Conservation (phyloP, 2,888 invertebrate genomes). For the Neuroscelio doddi region DNA sequence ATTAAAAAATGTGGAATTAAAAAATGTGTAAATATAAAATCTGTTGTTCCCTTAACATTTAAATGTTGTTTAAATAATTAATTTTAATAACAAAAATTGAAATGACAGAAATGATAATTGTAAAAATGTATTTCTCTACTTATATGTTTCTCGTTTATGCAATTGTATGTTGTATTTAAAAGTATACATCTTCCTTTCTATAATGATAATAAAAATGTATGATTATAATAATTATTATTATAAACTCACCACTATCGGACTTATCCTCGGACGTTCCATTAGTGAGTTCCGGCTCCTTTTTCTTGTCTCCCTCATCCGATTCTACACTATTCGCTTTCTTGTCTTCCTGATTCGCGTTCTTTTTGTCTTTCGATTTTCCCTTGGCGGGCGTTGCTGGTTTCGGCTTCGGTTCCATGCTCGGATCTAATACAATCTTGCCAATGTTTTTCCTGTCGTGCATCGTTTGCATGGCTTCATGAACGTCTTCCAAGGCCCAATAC, state of each 20-base stretch:
- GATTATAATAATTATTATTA: too few relatives aligned
- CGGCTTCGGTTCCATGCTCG: conserved; percentile 84
- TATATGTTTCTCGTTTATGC: too few relatives aligned
- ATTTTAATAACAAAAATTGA: too few relatives aligned
- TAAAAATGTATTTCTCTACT: too few relatives aligned
- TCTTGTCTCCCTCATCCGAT: conserved; percentile 74
- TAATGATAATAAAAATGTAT: too few relatives aligned
- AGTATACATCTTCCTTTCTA: too few relatives aligned
- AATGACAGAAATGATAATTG: too few relatives aligned
- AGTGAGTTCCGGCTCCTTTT: conserved; percentile 71
- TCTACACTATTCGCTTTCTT: conserved; percentile 74
- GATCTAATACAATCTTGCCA: conserved; percentile 89
- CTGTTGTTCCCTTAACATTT: too few relatives aligned
- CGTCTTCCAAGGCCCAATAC: conserved; percentile 90
- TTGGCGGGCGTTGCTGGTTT: conserved; percentile 86
- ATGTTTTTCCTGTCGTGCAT: conserved; percentile 94
- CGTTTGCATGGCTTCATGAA: conserved; percentile 92
- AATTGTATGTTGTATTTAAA: too few relatives aligned
- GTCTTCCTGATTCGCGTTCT: conserved; percentile 81
- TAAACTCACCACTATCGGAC: conserved; percentile 73
- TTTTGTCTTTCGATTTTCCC: conserved; percentile 82
- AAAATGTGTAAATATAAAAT: too few relatives aligned
- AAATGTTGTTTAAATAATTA: too few relatives aligned
- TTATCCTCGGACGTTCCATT: conserved; percentile 74
- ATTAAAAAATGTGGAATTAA: too few relatives aligned